Percentiles rank a stretch among this genome's conserved stretches.
Conservation (phyloP, 2,888 invertebrate species). For the Pomacea canaliculata region DNA sequence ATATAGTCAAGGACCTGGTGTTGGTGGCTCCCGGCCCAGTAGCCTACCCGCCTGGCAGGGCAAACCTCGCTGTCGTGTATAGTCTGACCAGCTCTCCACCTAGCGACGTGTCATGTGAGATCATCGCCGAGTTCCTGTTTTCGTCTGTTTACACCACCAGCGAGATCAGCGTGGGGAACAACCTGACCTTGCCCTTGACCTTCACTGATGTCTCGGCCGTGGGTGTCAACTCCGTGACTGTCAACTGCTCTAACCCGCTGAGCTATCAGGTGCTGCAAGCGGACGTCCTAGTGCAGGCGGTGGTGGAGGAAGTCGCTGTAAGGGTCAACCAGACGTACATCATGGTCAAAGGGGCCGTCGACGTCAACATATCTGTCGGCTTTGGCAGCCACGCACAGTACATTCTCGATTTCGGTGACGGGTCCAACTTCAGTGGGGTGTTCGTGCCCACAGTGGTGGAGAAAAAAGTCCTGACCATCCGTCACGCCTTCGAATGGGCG, state of each 20-base stretch:
- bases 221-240: conserved; percentile 34
- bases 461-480: conserved; percentile 24
- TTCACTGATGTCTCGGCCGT: conserved; percentile 20
- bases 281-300: conserved; percentile 38
- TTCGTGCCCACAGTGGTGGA: conserved; percentile 25
- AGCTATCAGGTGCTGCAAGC: conserved; percentile 35
- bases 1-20: conserved; percentile 36
- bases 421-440: conserved; percentile 23
- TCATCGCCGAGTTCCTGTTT: neutral
- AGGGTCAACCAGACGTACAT: conserved; percentile 3
- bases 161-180: neutral
- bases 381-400: conserved; percentile 33
- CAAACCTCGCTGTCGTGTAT: conserved; percentile 28
- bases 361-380: conserved; percentile 31
- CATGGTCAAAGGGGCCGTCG: conserved; percentile 21
- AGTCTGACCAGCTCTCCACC: conserved; percentile 31
- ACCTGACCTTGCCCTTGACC: neutral
- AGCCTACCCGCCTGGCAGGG: conserved; percentile 35
- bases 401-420: conserved; percentile 38
- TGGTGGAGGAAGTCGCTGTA: conserved; percentile 1
- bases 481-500: conserved; percentile 36
- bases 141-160: conserved; percentile 12
- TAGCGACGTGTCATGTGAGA: conserved; percentile 32
- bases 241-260: conserved; percentile 45
- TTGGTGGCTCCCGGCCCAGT: conserved; percentile 32